Conservation (phyloP, 1,140 invertebrate genomes). For the Drosophila truncata region DNA sequence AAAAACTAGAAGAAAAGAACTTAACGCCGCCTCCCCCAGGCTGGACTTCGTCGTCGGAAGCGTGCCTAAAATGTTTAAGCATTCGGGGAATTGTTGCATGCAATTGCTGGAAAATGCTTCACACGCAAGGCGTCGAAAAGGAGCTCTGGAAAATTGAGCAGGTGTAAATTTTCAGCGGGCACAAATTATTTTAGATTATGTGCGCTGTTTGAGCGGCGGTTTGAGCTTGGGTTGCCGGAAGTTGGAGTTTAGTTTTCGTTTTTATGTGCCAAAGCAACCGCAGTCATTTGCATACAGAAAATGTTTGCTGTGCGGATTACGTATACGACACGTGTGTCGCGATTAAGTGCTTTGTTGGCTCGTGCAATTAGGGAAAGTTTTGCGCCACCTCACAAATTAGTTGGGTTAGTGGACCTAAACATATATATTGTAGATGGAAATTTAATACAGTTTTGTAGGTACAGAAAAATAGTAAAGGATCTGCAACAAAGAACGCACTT, state of each 20-base stretch:
- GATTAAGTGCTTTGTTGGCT: slow-evolving; percentile 58
- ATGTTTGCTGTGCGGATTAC: slow-evolving; percentile 31
- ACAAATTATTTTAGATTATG: slow-evolving; percentile 84
- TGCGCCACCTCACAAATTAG: slow-evolving; percentile 11
- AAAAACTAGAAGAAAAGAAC: slow-evolving; percentile 38
- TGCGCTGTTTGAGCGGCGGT: slow-evolving; percentile 28
- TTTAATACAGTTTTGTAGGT: background rate
- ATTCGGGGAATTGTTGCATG: slow-evolving; percentile 76
- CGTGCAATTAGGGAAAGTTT: slow-evolving; percentile 41
- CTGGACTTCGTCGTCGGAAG: slow-evolving; percentile 53
- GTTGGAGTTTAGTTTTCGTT: slow-evolving; percentile 74
- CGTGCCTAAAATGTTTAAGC: slow-evolving; percentile 81
- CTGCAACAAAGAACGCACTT: slow-evolving; percentile 42
- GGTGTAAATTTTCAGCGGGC: slow-evolving; percentile 77
- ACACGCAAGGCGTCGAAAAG: slow-evolving; percentile 66
- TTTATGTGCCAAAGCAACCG: slow-evolving; percentile 51
- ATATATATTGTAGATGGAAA: slow-evolving; percentile 2
- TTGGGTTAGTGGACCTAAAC: background rate
- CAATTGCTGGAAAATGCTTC: slow-evolving; percentile 81
- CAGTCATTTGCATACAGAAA: slow-evolving; percentile 65
- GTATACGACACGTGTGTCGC: slow-evolving; percentile 68
- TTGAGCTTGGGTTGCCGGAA: slow-evolving; percentile 49
- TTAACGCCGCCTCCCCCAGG: slow-evolving; percentile 31
- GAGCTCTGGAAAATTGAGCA: slow-evolving; percentile 41
- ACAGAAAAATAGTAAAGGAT: background rate